Base-by-base conservation (phyloP, 2,888 invertebrate species). In the Sarcophaga caerulescens region DNA sequence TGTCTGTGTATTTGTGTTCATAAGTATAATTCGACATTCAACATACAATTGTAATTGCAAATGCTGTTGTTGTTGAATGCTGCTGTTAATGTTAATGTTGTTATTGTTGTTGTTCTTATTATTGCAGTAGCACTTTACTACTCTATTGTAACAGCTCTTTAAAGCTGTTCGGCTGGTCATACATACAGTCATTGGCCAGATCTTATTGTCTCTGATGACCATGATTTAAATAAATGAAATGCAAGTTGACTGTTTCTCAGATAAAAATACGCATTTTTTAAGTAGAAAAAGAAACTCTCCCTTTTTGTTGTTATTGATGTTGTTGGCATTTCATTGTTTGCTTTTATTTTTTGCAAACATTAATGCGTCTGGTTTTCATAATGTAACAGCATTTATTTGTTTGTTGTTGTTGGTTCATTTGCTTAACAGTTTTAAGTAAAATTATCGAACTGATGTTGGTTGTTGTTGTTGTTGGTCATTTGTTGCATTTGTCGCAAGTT, bases 211-310 rank as follows among this genome's bases (percentile, higher is more conserved):
- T 23, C 82, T 68, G 79, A 71, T 76, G 79, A 66, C 68, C 79
- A 75, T 75, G 82, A 71, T 76, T 82, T 85, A 79, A 79, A 71
- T 76, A 75, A 81, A 76, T 70, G 44, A 77, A 77, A 75, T 81
- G 75, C 57, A 68, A 62, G 35, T 69, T 70, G 44, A 21, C 65
- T 25, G 17, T 23, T 62, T 25, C 23, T 25, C 23, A 75, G 35
- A 76, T 44, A 62, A 4, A 47, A 44, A n/a, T 21, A 60, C 19
- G 21, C 4, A 62, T n/a, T 73, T 45, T 59, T 35, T 35, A 35
- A 35, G 35, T 35, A 47, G 45, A 62, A 44, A 35, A 45, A 74
- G 23, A 21, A 60, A 19, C 10, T 69, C 11, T 71, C 11, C 12
- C 60, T 59, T 60, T 25, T n/a, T n/a, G 17, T n/a, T 70, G 17